Conservation (phyloP, 2,888 invertebrate genomes). For the Drosophila flavopinicola region DNA sequence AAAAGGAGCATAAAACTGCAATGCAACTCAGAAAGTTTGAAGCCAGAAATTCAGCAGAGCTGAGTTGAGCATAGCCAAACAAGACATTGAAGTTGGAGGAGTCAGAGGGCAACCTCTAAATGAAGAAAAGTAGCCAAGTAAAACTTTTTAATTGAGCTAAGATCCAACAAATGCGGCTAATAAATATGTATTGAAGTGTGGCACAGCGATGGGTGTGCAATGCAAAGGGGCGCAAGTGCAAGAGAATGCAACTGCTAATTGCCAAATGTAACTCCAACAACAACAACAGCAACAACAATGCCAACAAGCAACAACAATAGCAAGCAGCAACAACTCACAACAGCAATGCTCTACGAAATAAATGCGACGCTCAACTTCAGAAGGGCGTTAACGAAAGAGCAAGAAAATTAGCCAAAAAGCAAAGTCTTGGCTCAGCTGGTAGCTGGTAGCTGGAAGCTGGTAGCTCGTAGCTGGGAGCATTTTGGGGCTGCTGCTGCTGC, state of each 20-base stretch:
- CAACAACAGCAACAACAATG: slow-evolving; percentile 12
- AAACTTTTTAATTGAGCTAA: slow-evolving; percentile 80
- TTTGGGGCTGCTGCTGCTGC: slow-evolving; percentile 31
- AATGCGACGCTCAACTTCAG: slow-evolving; percentile 70
- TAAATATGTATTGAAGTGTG: slow-evolving; percentile 76
- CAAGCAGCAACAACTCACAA: slow-evolving; percentile 12
- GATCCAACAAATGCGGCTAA: slow-evolving; percentile 80
- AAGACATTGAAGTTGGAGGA: slow-evolving; percentile 42
- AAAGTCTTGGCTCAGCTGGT: slow-evolving; percentile 42
- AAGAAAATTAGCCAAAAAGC: slow-evolving; percentile 77
- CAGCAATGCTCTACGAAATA: slow-evolving; percentile 42
- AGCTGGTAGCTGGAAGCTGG: slow-evolving; percentile 4
- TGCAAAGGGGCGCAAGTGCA: slow-evolving; percentile 33
- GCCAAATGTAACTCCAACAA: slow-evolving; percentile 71
- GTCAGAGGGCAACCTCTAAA: slow-evolving; percentile 61
- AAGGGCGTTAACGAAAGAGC: slow-evolving; percentile 68
- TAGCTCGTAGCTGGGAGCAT: slow-evolving; percentile 1
- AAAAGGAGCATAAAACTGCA: slow-evolving; percentile 42
- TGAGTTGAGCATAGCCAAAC: slow-evolving; percentile 29
- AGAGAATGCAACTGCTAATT: slow-evolving; percentile 71
- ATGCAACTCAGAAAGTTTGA: slow-evolving; percentile 38
- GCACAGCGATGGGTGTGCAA: background rate
- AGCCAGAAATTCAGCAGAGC: slow-evolving; percentile 19
- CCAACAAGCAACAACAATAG: slow-evolving; percentile 12
- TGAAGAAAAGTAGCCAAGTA: slow-evolving; percentile 76